Evolutionary conservation across 2,113 vertebrate species (phyloP).

Genomic region (Eublepharis macularius): DNA sequence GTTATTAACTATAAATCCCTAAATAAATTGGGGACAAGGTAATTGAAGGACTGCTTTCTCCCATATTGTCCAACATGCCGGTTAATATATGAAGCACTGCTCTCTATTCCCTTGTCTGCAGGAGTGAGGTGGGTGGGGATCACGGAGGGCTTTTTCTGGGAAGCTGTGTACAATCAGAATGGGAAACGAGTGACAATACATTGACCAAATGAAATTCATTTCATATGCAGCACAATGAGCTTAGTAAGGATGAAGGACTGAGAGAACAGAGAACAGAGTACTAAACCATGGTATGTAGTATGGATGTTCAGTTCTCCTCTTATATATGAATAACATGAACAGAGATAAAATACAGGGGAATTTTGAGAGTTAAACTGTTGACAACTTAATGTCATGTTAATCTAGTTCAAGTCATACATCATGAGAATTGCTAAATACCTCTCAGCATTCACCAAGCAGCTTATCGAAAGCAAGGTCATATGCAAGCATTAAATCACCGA

Average conservation of each 20-base stretch:
- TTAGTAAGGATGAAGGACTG: not conserved
- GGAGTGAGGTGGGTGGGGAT: too few relatives aligned
- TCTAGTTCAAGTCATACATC: slow-evolving; percentile 16
- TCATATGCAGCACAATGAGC: not conserved
- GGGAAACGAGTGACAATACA: not conserved
- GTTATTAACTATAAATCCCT: too few relatives aligned
- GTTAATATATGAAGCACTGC: too few relatives aligned
- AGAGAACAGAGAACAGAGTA: not conserved
- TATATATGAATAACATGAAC: not conserved
- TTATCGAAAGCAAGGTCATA: slow-evolving; percentile 62
- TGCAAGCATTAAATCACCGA: slow-evolving; percentile 11
- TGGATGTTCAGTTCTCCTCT: not conserved
- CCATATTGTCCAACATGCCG: too few relatives aligned
- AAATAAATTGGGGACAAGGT: too few relatives aligned
- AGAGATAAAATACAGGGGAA: not conserved
- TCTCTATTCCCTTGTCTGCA: too few relatives aligned
- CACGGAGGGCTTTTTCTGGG: not conserved
- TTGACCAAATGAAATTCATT: not conserved
- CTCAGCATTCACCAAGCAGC: slow-evolving; percentile 33
- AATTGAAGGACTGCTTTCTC: too few relatives aligned
- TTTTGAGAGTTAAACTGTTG: slow-evolving; percentile 15
- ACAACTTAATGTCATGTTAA: slow-evolving; percentile 10
- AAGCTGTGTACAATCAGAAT: not conserved
- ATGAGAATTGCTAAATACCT: slow-evolving; percentile 31
- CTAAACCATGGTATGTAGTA: not conserved